A percentile compares a stretch with the other conserved stretches of the same genome.
Evolutionary conservation across 2,888 invertebrate genomes (phyloP).

Genomic region (Hypolimnas misippus): DNA sequence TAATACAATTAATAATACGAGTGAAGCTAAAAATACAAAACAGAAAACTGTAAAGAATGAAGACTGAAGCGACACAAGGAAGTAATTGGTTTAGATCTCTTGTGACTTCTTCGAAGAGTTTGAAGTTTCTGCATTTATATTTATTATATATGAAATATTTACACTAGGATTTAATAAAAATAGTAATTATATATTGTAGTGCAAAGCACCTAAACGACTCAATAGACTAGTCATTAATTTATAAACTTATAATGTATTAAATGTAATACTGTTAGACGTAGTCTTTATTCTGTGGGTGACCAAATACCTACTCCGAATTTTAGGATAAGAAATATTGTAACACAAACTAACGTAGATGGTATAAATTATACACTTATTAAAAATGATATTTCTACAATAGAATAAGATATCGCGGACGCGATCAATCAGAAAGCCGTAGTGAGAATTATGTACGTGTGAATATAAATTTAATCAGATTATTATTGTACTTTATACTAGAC

Average conservation of each 20-base stretch:
- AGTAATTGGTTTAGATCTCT: constrained; percentile 5
- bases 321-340: constrained; percentile 57
- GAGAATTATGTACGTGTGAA: constrained; percentile 61
- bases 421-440: constrained; percentile 74
- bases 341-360: constrained; percentile 46
- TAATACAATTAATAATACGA: constrained; percentile 53
- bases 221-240: constrained; percentile 41
- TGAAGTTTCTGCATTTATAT: constrained; percentile 19
- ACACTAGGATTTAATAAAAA: constrained; percentile 16
- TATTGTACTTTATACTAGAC: constrained; percentile 67
- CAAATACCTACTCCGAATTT: constrained; percentile 69
- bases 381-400: constrained; percentile 41
- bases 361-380: constrained; percentile 38
- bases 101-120: constrained; percentile 4
- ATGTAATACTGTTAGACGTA: constrained; percentile 32
- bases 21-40: constrained; percentile 38
- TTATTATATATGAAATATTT: constrained; percentile 20
- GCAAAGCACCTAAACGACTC: constrained; percentile 45
- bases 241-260: constrained; percentile 16
- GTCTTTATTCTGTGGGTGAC: constrained; percentile 55
- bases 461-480: constrained; percentile 49
- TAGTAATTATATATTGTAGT: constrained; percentile 38
- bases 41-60: constrained; percentile 35
- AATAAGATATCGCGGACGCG: constrained; percentile 52
- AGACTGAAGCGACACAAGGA: constrained; percentile 34